Evolutionary conservation across 2,888 invertebrate species (phyloP).

Genomic region (Rhagonycha fulva): DNA sequence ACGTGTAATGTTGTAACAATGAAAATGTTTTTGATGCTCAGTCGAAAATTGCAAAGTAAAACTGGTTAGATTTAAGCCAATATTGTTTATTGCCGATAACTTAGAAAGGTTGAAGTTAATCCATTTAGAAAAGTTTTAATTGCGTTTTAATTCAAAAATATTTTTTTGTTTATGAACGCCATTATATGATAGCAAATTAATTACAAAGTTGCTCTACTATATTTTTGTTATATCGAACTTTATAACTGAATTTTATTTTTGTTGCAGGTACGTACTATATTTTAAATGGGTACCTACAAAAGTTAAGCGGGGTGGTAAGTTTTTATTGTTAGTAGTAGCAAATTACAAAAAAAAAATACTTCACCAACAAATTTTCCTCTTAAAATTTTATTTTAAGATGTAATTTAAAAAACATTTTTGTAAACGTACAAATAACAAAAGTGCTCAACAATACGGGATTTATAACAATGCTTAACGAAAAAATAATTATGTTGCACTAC

Average conservation of each 20-base stretch:
- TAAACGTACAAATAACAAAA: neutral
- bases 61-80: neutral
- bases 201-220: neutral
- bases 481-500: conserved; percentile 27
- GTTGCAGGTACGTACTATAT: neutral
- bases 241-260: neutral
- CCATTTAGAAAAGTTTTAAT: neutral
- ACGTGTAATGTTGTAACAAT: too few relatives aligned
- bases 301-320: neutral
- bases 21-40: neutral
- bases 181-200: neutral
- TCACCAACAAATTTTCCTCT: neutral
- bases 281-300: neutral
- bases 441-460: neutral
- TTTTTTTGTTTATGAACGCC: neutral
- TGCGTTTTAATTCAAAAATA: neutral
- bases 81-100: neutral
- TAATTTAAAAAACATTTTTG: neutral
- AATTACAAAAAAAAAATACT: neutral
- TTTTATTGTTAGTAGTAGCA: neutral
- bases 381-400: neutral
- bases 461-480: neutral
- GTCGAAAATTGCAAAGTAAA: neutral
- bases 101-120: neutral
- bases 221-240: neutral